Base-by-base conservation (phyloP, 2,797 vertebrate genomes). In the Pelodytes ibericus region DNA sequence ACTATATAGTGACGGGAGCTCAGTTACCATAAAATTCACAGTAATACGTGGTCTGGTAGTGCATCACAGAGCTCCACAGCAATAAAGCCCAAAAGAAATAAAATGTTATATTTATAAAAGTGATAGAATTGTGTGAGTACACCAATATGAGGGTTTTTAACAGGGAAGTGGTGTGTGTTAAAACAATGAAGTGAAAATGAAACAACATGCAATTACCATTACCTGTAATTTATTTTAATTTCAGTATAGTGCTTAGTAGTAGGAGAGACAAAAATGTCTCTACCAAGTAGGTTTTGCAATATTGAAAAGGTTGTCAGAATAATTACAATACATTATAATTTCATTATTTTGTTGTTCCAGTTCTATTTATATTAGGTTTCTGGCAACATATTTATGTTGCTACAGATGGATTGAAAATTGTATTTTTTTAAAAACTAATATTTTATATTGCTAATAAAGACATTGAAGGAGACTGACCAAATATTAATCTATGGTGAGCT, bases 381-480 rank as follows among this genome's bases (percentile, higher is more conserved):
- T 74, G 61, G 61, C 61, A 51, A 65, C 15, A 10, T 10, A 26
- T 41, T 51, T 65, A 22, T 26, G 51, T 30, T 27, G 53, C 8
- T 73, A 20, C 30, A 64, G 60, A 64, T 39, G 60, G 33, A 10
- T 36, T 62, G 41, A 20, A n/a, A 44, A 36, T 74, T 51, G 29
- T 10, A 41, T 51, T 73, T 20, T 15, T 31, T 27, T 22, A 29
- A 24, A 56, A 36, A 31, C 13, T n/a, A n/a, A 39, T 74, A 31
- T 58, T 66, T 66, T 41, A 57, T 74, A 51, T 16, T 31, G 8
- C 11, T 22, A 74, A 57, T 41, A 58, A 58, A 74, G 56, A 2
- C 31, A 27, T 29, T 3, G 33, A 41, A 73, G 27, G 31, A 26
- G 25, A 30, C 36, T 24, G 51, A 31, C 11, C 49, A 22, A 20